These are phyloP conservation scores for Poecilia latipinna DNA, from an alignment of 2,113 vertebrate genomes.

Conservation along the genomic window DNA sequence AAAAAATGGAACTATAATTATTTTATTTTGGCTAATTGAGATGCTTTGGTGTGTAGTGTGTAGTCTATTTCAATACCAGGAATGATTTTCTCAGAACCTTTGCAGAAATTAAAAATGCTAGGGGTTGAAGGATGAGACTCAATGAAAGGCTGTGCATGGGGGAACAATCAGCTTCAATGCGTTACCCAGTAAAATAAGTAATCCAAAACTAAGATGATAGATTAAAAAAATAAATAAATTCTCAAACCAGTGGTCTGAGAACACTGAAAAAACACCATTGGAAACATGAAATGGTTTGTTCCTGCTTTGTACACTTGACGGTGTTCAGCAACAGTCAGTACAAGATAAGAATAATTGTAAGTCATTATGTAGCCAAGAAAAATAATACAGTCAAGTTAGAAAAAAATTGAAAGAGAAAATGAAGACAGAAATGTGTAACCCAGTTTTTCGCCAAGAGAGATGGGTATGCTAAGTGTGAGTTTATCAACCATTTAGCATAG, in stretches of 20 bases:
- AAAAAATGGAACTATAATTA: too few relatives aligned
- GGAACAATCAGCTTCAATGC: background rate
- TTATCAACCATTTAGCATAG: too few relatives aligned
- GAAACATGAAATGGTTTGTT: too few relatives aligned
- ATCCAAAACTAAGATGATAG: background rate
- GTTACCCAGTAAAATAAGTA: background rate
- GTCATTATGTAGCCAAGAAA: too few relatives aligned
- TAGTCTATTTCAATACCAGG: background rate
- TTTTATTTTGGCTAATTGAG: background rate
- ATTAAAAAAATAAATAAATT: background rate
- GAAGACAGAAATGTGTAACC: too few relatives aligned
- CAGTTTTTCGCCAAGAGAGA: too few relatives aligned
- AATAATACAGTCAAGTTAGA: too few relatives aligned
- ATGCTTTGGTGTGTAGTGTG: background rate
- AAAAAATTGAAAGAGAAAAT: too few relatives aligned
- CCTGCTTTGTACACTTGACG: too few relatives aligned
- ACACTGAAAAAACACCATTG: background rate
- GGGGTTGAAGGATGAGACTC: background rate
- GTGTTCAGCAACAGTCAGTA: too few relatives aligned
- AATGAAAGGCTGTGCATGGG: constrained; percentile 2
- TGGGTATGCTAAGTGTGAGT: too few relatives aligned
- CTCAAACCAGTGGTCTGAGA: background rate
- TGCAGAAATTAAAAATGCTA: background rate
- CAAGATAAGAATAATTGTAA: too few relatives aligned
- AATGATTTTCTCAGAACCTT: background rate